These are phyloP conservation scores for Cryptotis parvus DNA, from an alignment of 2,113 vertebrate genomes.

Conservation along the genomic window DNA sequence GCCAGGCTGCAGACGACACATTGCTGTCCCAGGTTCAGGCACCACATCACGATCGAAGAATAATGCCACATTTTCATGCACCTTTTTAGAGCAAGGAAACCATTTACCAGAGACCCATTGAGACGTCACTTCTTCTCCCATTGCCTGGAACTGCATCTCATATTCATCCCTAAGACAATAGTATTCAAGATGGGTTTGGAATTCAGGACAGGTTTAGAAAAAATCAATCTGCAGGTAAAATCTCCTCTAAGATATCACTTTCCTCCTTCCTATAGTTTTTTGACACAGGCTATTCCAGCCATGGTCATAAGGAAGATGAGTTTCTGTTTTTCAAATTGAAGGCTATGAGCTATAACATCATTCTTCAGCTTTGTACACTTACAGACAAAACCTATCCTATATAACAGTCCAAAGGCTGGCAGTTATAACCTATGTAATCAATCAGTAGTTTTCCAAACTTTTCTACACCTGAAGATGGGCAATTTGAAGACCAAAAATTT, in stretches of 20 bases:
- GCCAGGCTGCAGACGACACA: background rate
- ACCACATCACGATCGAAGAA: background rate
- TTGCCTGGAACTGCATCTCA: background rate
- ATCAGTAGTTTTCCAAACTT: no score
- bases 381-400: no score
- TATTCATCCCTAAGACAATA: background rate
- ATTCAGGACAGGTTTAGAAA: conserved; percentile 15
- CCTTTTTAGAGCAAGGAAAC: background rate
- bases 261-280: background rate
- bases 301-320: background rate
- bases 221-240: background rate
- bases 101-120: background rate
- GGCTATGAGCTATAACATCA: background rate
- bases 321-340: background rate
- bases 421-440: no score
- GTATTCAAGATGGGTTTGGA: background rate
- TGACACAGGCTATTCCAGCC: background rate
- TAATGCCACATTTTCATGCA: background rate
- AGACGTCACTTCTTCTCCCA: background rate
- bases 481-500: no score
- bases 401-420: no score
- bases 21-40: background rate
- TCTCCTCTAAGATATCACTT: background rate
- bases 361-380: no score
- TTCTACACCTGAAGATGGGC: no score